A percentile compares a stretch with the other conserved stretches of the same genome.
These are phyloP conservation scores for Drepana falcataria DNA, from an alignment of 2,888 invertebrate genomes.

Conservation along the genomic window DNA sequence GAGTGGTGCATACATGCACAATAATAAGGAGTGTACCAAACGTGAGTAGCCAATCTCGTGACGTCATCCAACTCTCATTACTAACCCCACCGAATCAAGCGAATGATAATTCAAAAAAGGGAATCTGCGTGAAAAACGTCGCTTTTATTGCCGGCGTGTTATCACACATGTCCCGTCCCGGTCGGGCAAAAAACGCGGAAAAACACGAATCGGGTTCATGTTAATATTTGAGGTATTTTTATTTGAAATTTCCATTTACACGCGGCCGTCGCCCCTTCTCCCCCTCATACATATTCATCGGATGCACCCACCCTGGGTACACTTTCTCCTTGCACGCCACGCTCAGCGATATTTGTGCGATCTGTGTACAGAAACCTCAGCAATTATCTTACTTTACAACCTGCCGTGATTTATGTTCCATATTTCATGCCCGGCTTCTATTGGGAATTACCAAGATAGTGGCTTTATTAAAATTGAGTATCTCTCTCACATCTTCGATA, in stretches of 20 bases:
- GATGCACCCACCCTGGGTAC: conserved; percentile 74
- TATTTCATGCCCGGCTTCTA: conserved; percentile 18
- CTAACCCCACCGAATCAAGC: conserved; percentile 21
- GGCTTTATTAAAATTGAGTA: neutral
- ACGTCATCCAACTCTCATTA: conserved; percentile 4
- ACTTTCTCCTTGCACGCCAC: conserved; percentile 60
- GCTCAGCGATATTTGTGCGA: conserved; percentile 43
- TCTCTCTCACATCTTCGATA: no score
- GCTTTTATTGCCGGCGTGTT: conserved; percentile 47
- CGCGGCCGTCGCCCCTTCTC: conserved; percentile 29
- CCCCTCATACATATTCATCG: conserved; percentile 82
- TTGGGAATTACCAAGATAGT: neutral
- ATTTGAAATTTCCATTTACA: conserved; percentile 80
- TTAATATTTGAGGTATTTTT: conserved; percentile 79
- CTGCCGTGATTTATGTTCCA: conserved; percentile 35
- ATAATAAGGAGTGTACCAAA: neutral
- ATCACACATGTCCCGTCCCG: conserved; percentile 57
- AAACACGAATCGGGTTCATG: conserved; percentile 75
- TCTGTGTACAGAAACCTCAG: conserved; percentile 50
- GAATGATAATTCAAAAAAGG: conserved; percentile 31
- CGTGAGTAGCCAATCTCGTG: neutral
- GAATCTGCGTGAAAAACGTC: conserved; percentile 36
- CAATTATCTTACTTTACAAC: conserved; percentile 40
- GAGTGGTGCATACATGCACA: neutral
- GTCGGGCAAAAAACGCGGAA: conserved; percentile 49